phyloP scores from a whole-genome alignment of 1,140 invertebrate species.

The Diachasmimorpha longicaudata region DNA sequence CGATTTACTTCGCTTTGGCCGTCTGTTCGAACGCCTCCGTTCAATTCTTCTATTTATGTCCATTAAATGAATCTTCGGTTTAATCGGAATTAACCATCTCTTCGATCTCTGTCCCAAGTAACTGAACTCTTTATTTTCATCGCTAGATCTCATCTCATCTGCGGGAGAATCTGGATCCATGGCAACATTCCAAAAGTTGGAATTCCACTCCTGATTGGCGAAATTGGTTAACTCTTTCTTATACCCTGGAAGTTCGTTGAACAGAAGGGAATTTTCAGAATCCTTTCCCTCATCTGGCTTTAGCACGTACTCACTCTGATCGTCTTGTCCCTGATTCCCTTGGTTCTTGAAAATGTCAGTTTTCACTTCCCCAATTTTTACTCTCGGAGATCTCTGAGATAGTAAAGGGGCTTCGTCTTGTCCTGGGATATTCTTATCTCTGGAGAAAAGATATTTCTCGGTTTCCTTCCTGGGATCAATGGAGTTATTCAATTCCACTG shows the following conservation, averaged over 20 bases:
- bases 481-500: slow-evolving; percentile 60
- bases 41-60: slow-evolving; percentile 42
- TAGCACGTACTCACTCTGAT: slow-evolving; percentile 1
- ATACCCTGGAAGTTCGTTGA: slow-evolving; percentile 15
- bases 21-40: slow-evolving; percentile 36
- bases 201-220: not conserved
- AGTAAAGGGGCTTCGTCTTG: slow-evolving; percentile 20
- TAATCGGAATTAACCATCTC: slow-evolving; percentile 30
- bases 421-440: slow-evolving; percentile 27
- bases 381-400: not conserved
- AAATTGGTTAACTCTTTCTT: slow-evolving; percentile 26
- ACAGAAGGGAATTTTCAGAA: slow-evolving; percentile 21
- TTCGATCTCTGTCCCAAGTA: not conserved
- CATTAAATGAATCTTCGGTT: slow-evolving; percentile 29
- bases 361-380: slow-evolving; percentile 18
- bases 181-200: slow-evolving; percentile 18
- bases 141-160: not conserved
- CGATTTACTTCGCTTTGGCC: slow-evolving; percentile 1
- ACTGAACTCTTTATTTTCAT: not conserved
- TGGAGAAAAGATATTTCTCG: slow-evolving; percentile 49
- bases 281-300: slow-evolving; percentile 31
- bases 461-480: slow-evolving; percentile 53
- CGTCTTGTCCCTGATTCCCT: not conserved
- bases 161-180: not conserved
- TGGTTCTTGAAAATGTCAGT: slow-evolving; percentile 4